Conservation (phyloP, 1,140 invertebrate species). For the Oncopeltus fasciatus region DNA sequence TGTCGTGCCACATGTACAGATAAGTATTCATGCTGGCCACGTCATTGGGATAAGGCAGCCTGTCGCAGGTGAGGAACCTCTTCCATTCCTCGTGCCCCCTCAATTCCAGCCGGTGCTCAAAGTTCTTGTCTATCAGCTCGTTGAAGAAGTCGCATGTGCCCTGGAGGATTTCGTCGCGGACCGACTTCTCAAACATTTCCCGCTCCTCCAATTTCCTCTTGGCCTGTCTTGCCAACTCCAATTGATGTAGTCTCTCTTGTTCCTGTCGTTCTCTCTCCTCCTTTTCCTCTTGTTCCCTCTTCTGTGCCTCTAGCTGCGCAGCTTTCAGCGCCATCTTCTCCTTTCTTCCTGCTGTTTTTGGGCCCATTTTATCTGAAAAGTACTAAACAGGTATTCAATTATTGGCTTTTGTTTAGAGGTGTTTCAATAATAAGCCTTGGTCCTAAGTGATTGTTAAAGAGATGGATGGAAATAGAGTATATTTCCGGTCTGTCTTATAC, state of each 20-base stretch:
- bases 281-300: slow-evolving; percentile 16
- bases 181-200: slow-evolving; percentile 14
- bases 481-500: too few relatives aligned
- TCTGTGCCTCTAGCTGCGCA: slow-evolving; percentile 12
- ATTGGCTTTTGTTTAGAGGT: too few relatives aligned
- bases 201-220: slow-evolving; percentile 10
- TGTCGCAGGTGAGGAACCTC: slow-evolving; percentile 43
- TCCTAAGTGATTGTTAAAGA: too few relatives aligned
- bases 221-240: slow-evolving; percentile 10
- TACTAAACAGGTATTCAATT: too few relatives aligned
- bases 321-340: slow-evolving; percentile 11
- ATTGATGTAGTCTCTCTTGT: slow-evolving; percentile 14
- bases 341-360: neutral
- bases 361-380: neutral
- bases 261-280: slow-evolving; percentile 18
- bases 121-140: slow-evolving; percentile 10
- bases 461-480: too few relatives aligned
- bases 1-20: slow-evolving; percentile 41
- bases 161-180: slow-evolving; percentile 11
- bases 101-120: slow-evolving; percentile 13
- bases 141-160: slow-evolving; percentile 13
- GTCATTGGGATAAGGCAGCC: slow-evolving; percentile 42
- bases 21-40: slow-evolving; percentile 43
- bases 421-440: too few relatives aligned
- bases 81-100: slow-evolving; percentile 35